These are phyloP conservation scores for Sinocyclocheilus maitianheensis DNA, from an alignment of 2,113 vertebrate genomes.

Conservation along the genomic window DNA sequence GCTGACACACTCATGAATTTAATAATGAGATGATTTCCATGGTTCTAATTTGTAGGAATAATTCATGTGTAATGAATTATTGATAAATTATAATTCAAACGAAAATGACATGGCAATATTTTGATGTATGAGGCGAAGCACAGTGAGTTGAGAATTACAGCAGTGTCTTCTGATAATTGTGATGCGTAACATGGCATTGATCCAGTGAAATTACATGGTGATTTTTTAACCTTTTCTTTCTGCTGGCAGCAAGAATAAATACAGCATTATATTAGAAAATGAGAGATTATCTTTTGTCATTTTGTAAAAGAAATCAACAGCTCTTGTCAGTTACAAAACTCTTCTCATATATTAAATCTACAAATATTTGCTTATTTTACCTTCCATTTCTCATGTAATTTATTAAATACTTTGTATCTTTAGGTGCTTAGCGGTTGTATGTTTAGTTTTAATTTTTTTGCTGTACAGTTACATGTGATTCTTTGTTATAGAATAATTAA, in stretches of 20 bases:
- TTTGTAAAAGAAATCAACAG: not conserved
- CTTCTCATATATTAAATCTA: not conserved
- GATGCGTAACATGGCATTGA: not conserved
- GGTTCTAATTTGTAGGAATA: constrained; percentile 43
- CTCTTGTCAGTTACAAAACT: not conserved
- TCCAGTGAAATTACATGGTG: not conserved
- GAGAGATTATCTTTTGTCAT: not conserved
- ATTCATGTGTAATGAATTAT: constrained; percentile 49
- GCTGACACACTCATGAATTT: constrained; percentile 37
- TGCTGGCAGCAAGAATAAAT: not conserved
- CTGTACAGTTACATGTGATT: no score
- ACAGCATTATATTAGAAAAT: not conserved
- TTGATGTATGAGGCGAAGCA: constrained; percentile 11
- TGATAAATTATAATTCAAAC: constrained; percentile 49
- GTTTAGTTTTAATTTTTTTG: no score
- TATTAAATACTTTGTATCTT: not conserved
- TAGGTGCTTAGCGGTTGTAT: no score
- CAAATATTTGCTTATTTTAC: not conserved
- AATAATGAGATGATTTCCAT: constrained; percentile 37
- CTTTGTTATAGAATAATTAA: no score
- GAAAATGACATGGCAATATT: constrained; percentile 37
- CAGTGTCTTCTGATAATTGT: not conserved
- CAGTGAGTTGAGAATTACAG: constrained; percentile 11
- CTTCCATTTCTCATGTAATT: not conserved
- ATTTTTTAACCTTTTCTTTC: not conserved